Evolutionary conservation across 2,797 vertebrate genomes (phyloP), one percentile per base, ranked within the genome.

Genomic region (Cuniculus paca): DNA sequence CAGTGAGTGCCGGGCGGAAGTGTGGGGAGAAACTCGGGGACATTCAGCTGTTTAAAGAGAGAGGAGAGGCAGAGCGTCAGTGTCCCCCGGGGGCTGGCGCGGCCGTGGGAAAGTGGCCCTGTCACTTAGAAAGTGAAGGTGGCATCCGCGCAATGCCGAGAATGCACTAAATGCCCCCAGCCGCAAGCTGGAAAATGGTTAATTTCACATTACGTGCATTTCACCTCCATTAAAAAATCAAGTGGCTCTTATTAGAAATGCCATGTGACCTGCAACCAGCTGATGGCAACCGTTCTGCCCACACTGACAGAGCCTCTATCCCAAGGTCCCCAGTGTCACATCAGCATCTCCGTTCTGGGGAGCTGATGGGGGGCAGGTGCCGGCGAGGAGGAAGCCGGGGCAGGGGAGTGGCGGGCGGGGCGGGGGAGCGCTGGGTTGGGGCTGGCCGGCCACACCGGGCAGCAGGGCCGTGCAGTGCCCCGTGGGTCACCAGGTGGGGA

Each of bases 111-210:
- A 1, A 77, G 28, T 2, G 8, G n/a, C 63, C 14, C 42, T 31
- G n/a, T 84, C 9, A 0, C 45, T n/a, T 20, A 79, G 79, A 42
- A n/a, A 2, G 3, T 22, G 2, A 1, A 10, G 36, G 4, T 0
- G 6, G 48, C 19, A 2, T 54, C 0, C 3, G 3, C 1, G 2
- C 5, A 6, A 9, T 24, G 0, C 0, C 1, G 50, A 5, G 22
- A 17, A 12, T 0, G 60, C 12, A 1, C 1, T 0, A 1, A 26
- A 7, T 2, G 12, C 52, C 26, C 48, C 0, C 0, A 48, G 19
- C 24, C 0, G 3, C 0, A 1, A 5, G 0, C 75, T 75, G n/a
- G 13, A 20, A 70, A 36, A 50, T 0, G 31, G 48, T 31, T 45
- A 20, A 58, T 61, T 94, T 65, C 28, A 79, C 2, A 12, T 48